Percentiles rank a stretch among this genome's conserved stretches.
Evolutionary conservation across 2,797 vertebrate genomes (phyloP).

Genomic region (Smutsia gigantea): DNA sequence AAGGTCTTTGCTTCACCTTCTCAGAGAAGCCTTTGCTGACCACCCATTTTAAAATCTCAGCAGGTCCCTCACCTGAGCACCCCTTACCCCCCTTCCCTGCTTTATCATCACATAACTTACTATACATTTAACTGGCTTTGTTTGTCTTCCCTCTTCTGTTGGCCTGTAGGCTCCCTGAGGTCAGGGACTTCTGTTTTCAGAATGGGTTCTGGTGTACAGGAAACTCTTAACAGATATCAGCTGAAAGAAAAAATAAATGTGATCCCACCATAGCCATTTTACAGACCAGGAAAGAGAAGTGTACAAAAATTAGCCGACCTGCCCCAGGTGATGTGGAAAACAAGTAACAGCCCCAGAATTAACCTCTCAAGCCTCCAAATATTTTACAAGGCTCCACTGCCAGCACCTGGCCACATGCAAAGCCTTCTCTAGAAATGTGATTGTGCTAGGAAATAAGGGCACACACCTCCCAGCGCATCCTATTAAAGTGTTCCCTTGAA

Average conservation of each 20-base stretch:
- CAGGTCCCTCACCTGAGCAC: accelerated
- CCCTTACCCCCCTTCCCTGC: background rate
- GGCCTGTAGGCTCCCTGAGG: background rate
- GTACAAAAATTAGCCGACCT: background rate
- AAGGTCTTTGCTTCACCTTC: background rate
- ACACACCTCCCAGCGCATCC: background rate
- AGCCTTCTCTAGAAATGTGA: background rate
- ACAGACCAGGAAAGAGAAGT: background rate
- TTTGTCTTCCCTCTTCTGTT: background rate
- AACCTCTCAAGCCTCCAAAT: background rate
- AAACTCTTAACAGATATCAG: background rate
- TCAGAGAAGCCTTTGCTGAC: background rate
- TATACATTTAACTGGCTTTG: accelerated
- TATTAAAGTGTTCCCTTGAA: background rate
- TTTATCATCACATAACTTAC: background rate
- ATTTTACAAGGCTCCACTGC: background rate
- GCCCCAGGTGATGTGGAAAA: background rate
- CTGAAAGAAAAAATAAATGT: background rate
- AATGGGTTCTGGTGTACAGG: background rate
- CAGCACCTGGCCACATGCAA: background rate
- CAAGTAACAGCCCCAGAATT: background rate
- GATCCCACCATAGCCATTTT: background rate
- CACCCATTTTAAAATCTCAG: background rate
- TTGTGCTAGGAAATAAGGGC: background rate
- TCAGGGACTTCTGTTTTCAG: background rate